A percentile compares a stretch with the other conserved stretches of the same genome.
phyloP scores from a whole-genome alignment of 2,888 invertebrate genomes.

The Agrochola lychnidis region DNA sequence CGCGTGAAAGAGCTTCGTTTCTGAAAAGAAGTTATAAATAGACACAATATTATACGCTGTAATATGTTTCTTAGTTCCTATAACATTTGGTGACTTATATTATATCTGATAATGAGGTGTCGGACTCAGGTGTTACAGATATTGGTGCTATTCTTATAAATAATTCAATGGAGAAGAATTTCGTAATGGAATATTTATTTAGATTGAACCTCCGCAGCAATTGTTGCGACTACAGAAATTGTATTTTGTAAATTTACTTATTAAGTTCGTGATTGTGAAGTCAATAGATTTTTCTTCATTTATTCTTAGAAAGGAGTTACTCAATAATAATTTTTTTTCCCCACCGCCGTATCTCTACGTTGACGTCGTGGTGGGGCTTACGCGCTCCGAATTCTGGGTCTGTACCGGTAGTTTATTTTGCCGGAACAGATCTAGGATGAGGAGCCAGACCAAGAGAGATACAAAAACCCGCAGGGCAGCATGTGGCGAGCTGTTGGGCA shows the following conservation, averaged over 20 bases:
- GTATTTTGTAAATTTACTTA: neutral
- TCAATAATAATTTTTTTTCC: constrained; percentile 3
- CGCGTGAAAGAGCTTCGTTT: constrained; percentile 50
- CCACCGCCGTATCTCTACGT: too few relatives aligned
- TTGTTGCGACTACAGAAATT: neutral
- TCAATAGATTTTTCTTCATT: neutral
- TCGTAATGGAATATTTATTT: neutral
- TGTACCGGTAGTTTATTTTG: too few relatives aligned
- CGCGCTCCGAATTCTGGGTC: too few relatives aligned
- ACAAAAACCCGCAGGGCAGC: too few relatives aligned
- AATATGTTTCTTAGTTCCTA: neutral
- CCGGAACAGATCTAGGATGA: too few relatives aligned
- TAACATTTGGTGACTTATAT: constrained; percentile 21
- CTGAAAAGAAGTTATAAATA: constrained; percentile 56
- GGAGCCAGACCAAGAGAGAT: too few relatives aligned
- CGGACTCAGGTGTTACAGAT: constrained; percentile 28
- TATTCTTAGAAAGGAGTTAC: neutral
- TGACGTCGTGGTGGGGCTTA: too few relatives aligned
- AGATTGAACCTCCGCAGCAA: neutral
- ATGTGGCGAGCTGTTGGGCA: too few relatives aligned
- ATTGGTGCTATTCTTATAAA: constrained; percentile 21
- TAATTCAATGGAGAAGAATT: constrained; percentile 20
- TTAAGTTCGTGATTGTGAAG: neutral
- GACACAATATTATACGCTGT: constrained; percentile 4
- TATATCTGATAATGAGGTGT: constrained; percentile 28